These are phyloP conservation scores for Donacobius atricapilla DNA, from an alignment of 2,113 vertebrate genomes.

Conservation along the genomic window DNA sequence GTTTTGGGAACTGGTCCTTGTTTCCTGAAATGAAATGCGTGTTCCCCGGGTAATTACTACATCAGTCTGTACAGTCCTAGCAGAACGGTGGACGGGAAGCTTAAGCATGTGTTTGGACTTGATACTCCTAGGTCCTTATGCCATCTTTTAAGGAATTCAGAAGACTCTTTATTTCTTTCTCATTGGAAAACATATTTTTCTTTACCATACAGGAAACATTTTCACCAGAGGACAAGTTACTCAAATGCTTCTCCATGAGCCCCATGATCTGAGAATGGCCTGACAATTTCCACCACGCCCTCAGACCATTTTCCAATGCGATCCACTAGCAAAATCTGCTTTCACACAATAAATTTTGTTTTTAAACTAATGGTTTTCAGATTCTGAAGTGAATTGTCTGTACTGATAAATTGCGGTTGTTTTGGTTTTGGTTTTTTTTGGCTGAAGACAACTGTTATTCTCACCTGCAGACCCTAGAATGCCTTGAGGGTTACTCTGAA, in stretches of 20 bases:
- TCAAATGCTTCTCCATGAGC: neutral
- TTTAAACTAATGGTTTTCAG: neutral
- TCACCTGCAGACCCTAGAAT: neutral
- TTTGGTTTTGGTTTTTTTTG: neutral
- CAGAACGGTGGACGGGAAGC: neutral
- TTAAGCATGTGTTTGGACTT: neutral
- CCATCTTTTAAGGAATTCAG: neutral
- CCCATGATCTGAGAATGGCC: neutral
- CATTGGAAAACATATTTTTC: neutral
- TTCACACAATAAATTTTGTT: neutral
- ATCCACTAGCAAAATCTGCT: neutral
- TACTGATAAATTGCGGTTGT: neutral
- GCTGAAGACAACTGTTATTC: neutral
- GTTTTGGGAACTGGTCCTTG: neutral
- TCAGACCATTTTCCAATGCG: neutral
- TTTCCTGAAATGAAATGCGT: neutral
- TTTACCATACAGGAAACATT: neutral
- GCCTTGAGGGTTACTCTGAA: neutral
- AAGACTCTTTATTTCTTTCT: neutral
- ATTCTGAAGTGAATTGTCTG: neutral
- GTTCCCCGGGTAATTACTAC: neutral
- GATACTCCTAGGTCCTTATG: neutral
- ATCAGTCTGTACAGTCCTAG: accelerated
- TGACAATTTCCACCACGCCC: neutral
- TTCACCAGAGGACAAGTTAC: neutral